Percentiles rank a stretch among this genome's conserved stretches.
Evolutionary conservation across 2,888 invertebrate species (phyloP).

Genomic region (Stenotaenia linearis): DNA sequence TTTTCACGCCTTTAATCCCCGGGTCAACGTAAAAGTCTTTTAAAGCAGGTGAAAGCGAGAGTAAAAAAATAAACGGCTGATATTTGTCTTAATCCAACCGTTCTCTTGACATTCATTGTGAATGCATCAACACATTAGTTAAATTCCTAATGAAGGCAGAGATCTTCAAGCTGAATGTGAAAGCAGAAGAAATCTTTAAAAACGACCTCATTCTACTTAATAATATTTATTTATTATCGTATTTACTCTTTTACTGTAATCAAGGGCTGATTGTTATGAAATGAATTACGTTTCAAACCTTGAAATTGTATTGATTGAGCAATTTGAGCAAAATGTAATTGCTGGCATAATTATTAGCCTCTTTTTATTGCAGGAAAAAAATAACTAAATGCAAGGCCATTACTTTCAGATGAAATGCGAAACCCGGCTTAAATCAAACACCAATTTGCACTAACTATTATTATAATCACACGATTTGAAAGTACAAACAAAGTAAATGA

Average conservation of each 20-base stretch:
- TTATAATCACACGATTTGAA: no score
- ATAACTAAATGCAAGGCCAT: background rate
- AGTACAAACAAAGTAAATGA: no score
- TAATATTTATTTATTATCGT: background rate
- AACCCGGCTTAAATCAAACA: background rate
- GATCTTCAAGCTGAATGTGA: background rate
- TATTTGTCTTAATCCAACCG: slow-evolving; percentile 10
- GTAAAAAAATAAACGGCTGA: background rate
- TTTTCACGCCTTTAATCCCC: background rate
- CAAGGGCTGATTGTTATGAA: background rate
- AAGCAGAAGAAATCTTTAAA: background rate
- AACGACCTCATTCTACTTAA: background rate
- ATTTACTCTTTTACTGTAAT: background rate
- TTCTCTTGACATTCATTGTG: slow-evolving; percentile 12
- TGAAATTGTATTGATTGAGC: slow-evolving; percentile 18
- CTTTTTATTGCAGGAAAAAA: background rate
- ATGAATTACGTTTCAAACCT: slow-evolving; percentile 6
- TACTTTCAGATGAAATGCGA: background rate
- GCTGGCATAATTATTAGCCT: background rate
- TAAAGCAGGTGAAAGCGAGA: background rate
- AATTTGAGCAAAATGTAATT: slow-evolving; percentile 22
- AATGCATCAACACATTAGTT: slow-evolving; percentile 4
- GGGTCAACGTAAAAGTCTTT: background rate
- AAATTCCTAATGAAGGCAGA: background rate
- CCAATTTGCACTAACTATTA: background rate